A percentile compares a stretch with the other conserved stretches of the same genome.
Conservation (phyloP, 2,888 invertebrate genomes). For the Apamea sordens region DNA sequence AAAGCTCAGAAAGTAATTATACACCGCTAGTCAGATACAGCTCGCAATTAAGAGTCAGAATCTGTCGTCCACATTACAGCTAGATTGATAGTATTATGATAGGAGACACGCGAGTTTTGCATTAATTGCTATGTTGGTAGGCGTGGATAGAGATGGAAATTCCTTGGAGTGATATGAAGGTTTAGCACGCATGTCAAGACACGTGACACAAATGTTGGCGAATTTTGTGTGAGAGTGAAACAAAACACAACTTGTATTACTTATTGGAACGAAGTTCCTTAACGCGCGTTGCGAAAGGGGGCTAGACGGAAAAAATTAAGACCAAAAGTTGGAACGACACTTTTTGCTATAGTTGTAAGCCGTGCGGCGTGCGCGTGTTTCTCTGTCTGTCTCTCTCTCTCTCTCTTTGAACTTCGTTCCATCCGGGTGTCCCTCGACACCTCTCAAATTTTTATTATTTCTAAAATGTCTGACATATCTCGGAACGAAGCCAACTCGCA, state of each 20-base stretch:
- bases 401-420: no score
- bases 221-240: not conserved
- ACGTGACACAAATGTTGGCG: not conserved
- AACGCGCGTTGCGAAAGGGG: no score
- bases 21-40: conserved; percentile 42
- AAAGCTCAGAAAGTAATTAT: conserved; percentile 51
- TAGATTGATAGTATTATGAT: conserved; percentile 52
- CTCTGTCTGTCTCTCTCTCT: no score
- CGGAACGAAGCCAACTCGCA: no score
- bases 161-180: conserved; percentile 35
- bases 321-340: no score
- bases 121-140: conserved; percentile 24
- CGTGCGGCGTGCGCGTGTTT: no score
- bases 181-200: conserved; percentile 24
- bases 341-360: no score
- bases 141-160: conserved; percentile 36
- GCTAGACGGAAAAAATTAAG: no score
- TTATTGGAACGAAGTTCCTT: no score
- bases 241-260: not conserved
- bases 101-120: conserved; percentile 54
- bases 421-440: no score
- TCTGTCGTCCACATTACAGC: conserved; percentile 44
- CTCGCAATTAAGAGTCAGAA: conserved; percentile 48
- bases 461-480: no score
- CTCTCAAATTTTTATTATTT: no score